Evolutionary conservation across 2,888 invertebrate genomes (phyloP).

Genomic region (Pyrrhia umbra): DNA sequence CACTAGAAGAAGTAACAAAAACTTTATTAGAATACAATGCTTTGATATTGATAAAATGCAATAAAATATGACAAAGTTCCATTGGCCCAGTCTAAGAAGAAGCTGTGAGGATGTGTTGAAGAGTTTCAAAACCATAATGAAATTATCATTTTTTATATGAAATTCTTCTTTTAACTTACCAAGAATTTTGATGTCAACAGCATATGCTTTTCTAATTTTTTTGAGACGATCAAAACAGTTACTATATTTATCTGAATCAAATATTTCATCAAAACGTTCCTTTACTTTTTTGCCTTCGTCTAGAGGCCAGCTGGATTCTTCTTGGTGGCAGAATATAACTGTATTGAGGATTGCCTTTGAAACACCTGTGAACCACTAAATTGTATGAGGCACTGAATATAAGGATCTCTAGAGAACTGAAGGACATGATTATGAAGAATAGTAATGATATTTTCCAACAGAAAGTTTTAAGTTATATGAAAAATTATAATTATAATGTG

Average conservation of each 20-base stretch:
- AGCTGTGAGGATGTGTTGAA: too few species aligned
- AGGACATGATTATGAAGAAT: too few species aligned
- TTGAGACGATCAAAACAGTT: constrained; percentile 95
- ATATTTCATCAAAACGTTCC: constrained; percentile 99
- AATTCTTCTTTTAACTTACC: constrained; percentile 78
- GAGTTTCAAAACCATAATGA: too few species aligned
- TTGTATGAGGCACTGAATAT: not conserved
- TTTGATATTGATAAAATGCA: not conserved
- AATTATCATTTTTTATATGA: too few species aligned
- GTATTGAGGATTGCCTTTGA: constrained; percentile 98
- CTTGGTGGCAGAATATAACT: constrained; percentile 99
- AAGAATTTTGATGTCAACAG: constrained; percentile 87
- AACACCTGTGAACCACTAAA: constrained; percentile 92
- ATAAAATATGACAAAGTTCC: too few species aligned
- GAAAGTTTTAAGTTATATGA: too few species aligned
- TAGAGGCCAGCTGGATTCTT: constrained; percentile 99
- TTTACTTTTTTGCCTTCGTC: constrained; percentile 98
- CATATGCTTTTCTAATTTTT: constrained; percentile 92
- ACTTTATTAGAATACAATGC: not conserved
- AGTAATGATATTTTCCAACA: too few species aligned
- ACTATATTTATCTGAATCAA: constrained; percentile 98
- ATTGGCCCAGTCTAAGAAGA: too few species aligned
- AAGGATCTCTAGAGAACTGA: too few species aligned
- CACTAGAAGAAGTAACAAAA: constrained; percentile 71
- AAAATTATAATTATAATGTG: too few species aligned